Conservation (phyloP, 2,113 vertebrate genomes). For the Thalassarche chlororhynchos region DNA sequence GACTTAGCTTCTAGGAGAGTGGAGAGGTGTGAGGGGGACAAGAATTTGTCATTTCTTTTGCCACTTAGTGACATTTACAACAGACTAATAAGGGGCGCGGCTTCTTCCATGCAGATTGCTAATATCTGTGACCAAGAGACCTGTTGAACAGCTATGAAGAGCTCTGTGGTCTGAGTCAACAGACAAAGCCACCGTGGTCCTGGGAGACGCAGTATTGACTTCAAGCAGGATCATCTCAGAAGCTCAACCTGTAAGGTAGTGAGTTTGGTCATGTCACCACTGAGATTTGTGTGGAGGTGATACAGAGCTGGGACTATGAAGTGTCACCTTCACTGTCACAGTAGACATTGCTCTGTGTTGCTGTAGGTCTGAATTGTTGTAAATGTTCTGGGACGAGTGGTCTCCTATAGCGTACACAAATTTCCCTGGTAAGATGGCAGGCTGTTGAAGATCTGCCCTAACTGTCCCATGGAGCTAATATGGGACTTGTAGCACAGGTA, state of each 20-base stretch:
- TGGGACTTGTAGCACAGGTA: neutral
- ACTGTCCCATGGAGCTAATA: neutral
- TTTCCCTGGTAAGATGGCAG: neutral
- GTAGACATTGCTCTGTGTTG: neutral
- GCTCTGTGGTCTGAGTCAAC: neutral
- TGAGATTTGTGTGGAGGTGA: neutral
- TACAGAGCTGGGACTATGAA: neutral
- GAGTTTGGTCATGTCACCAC: neutral
- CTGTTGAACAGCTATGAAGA: neutral
- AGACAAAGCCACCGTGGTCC: neutral
- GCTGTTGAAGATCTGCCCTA: neutral
- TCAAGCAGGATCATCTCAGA: neutral
- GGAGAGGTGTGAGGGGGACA: neutral
- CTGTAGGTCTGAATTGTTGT: neutral
- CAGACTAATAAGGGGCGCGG: rapidly evolving
- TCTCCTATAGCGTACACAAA: rapidly evolving
- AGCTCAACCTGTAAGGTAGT: neutral
- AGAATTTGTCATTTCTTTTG: neutral
- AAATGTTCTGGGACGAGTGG: neutral
- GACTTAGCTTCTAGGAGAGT: neutral
- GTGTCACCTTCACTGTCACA: neutral
- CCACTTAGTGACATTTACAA: neutral
- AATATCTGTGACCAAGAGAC: neutral
- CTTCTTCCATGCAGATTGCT: neutral
- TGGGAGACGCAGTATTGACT: neutral